Evolutionary conservation across 2,113 vertebrate genomes (phyloP), one percentile per base, ranked within the genome.

Genomic region (Phyllostomus discolor): DNA sequence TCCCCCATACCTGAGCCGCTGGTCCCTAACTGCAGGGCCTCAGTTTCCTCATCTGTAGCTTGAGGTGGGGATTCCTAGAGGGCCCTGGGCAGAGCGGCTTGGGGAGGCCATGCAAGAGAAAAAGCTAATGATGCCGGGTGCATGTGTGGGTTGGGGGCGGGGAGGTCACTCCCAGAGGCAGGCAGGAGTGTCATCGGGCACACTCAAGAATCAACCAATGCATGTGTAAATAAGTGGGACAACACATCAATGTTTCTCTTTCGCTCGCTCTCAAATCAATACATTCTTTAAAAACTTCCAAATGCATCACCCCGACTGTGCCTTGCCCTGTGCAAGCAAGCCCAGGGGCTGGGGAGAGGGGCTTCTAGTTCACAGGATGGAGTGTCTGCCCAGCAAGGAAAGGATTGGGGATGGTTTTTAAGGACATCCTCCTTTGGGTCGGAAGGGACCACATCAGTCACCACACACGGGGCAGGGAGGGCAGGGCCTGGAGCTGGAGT

Each of bases 371-470:
- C 10, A 12, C 5, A 10, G 76, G 15, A 28, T 1, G 14, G 10
- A 2, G 0, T 1, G 3, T 19, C n/a, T 33, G 3, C 46, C 19
- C 35, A 8, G 84, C 41, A 19, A 66, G 28, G 69, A 50, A 10
- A 31, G 48, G 4, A 59, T 1, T 0, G 0, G 0, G 43, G 54
- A 24, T 5, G 4, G 35, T 20, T 57, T 31, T 10, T 20, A 41
- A 67, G 41, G 52, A 57, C 46, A 22, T 7, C 28, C n/a, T 7
- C 15, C 41, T 7, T 9, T 5, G 4, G 54, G 41, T 66, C 14
- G 4, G 22, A 31, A 67, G 2, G 16, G 26, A 26, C 35, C 89
- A 4, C 6, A 33, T 43, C 57, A 10, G 9, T 7, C 10, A 2
- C 4, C 20, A 24, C 0, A 1, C 59, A 62, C 24, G 26, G 59